Evolutionary conservation across 2,888 invertebrate species (phyloP), one percentile per base, ranked within the genome.

Genomic region (Fragum fragum): DNA sequence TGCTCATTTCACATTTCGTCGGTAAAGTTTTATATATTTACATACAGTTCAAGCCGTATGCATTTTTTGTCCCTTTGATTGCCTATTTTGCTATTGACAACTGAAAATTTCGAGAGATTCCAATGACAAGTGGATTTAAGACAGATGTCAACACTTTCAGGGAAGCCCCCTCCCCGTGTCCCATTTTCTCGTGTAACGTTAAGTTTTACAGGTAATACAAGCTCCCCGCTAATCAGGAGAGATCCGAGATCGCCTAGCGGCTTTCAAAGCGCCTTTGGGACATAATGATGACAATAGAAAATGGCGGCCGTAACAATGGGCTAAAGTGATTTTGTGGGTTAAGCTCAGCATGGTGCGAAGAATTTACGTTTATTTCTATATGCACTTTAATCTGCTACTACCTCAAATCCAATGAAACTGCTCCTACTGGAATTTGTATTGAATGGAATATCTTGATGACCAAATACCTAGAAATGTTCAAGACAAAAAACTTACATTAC

Each of bases 301-400:
- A 76, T 74, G 47, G 77, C 71, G 73, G 57, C n/a, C 42, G 70
- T 70, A 69, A 83, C 80, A 83, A 83, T 80, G 42, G 76, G 18
- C 42, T 74, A 80, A 80, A 83, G 77, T 83, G 74, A 83, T 80
- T 83, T 79, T 73, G 68, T 66, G 76, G 82, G 53, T 71, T 32
- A 26, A 66, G 36, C 66, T 5, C 66, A 36, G 66, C 66, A 21
- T 23, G 66, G 42, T 42, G 29, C 61, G 32, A 29, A 47, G 47
- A 47, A 47, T 47, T 14, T 47, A 47, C 47, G 5, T 16, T 47
- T 47, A 47, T n/a, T 5, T 14, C 16, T 47, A 16, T 47, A 14
- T 47, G 47, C 47, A 47, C 2, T 16, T 47, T 9, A 16, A 47
- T 47, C 47, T 9, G 16, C 14, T 47, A 9, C 32, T 36, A 6